phyloP scores from a whole-genome alignment of 2,113 vertebrate genomes.

The Rhabdomys dilectus region DNA sequence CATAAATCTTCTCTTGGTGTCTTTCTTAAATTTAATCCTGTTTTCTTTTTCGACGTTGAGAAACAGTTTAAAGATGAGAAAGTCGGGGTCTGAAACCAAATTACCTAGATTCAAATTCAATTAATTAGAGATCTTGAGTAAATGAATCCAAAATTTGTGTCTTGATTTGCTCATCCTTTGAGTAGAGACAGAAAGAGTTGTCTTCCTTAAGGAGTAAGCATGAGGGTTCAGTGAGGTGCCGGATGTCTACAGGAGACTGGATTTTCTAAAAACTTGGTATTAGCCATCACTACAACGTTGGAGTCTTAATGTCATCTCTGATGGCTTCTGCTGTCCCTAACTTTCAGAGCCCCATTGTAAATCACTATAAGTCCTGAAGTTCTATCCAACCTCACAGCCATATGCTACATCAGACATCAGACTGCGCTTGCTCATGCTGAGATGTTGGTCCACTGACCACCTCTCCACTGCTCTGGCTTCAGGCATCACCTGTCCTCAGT shows the following conservation, averaged over 20 bases:
- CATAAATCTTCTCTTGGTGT: neutral
- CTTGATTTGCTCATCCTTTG: neutral
- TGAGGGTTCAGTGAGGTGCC: neutral
- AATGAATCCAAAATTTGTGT: neutral
- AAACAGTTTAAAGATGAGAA: neutral
- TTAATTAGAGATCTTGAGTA: neutral
- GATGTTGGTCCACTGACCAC: no score
- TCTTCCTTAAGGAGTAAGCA: neutral
- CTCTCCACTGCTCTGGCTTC: neutral
- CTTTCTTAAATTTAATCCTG: neutral
- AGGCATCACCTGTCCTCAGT: no score
- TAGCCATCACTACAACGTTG: neutral
- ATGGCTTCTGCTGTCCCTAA: neutral
- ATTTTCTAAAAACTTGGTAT: neutral
- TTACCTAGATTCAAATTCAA: neutral
- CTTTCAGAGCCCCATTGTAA: neutral
- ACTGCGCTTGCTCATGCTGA: neutral
- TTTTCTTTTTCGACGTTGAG: neutral
- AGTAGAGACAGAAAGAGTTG: neutral
- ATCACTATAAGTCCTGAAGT: neutral
- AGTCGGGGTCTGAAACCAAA: neutral
- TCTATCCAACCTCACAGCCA: neutral
- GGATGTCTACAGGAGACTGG: neutral
- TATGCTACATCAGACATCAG: no score
- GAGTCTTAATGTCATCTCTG: neutral